Base-by-base conservation (phyloP, 2,888 invertebrate genomes). In the Endotricha flammealis region DNA sequence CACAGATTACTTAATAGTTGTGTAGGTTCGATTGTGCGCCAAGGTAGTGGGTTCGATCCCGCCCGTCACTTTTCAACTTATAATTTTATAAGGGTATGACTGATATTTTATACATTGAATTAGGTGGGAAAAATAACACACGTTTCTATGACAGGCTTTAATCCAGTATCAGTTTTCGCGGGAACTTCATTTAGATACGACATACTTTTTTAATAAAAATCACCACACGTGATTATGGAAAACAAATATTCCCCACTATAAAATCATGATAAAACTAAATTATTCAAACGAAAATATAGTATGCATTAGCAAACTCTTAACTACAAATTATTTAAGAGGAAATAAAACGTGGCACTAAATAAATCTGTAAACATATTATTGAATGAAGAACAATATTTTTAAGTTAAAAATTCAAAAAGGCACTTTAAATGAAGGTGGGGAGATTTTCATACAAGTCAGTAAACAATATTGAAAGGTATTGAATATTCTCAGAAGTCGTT, bases 361-460 rank as follows among this genome's bases (percentile, higher is more conserved):
- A 53, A 62, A 68, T 54, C 57, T 55, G 56, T 58, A 53, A 59
- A 68, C 51, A 50, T 27, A 53, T 56, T 68, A 67, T 57, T 56
- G 63, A 66, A 54, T 66, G 60, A 57, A 57, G 55, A 62, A 65
- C 64, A 59, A 57, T 50, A 66, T 56, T 42, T 59, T 56, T 50
- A 47, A 53, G 59, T 63, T 58, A 61, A 57, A 63, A 72, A 73
- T 71, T 54, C 54, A 64, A 75, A 65, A 74, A 80, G 79, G 77
- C 75, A 81, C 75, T 78, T 79, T 71, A 64, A 76, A 77, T 78
- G 53, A 77, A 76, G 78, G 74, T 79, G 73, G 78, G 74, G 70
- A 58, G 46, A 57, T 58, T 58, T 48, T 47, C 49, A 68, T 61
- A 66, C 64, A 58, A 44, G 46, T 34, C 43, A 48, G 40, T 51